phyloP scores from a whole-genome alignment of 2,113 vertebrate species.

The Salminus brasiliensis region DNA sequence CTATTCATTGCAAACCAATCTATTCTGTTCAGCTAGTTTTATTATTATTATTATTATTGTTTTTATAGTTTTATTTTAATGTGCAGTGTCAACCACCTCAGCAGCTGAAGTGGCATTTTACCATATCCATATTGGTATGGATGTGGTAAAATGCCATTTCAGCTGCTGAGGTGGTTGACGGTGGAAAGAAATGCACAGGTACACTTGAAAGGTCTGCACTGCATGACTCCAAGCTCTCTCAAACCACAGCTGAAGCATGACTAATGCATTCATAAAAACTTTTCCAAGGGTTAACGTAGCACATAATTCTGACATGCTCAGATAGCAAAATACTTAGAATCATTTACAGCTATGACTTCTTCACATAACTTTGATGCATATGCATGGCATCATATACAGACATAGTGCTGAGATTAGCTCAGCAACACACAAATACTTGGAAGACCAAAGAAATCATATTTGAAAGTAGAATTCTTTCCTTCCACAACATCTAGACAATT shows the following conservation, averaged over 20 bases:
- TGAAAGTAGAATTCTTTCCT: too few species aligned
- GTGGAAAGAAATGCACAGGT: conserved; percentile 68
- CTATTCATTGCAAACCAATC: too few species aligned
- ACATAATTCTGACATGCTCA: not conserved
- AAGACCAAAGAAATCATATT: too few species aligned
- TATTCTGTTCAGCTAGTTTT: too few species aligned
- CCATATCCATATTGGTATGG: not conserved
- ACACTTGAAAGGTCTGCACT: conserved; percentile 55
- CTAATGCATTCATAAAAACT: conserved; percentile 69
- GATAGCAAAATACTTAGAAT: not conserved
- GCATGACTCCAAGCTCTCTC: conserved; percentile 64
- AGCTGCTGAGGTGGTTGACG: conserved; percentile 58
- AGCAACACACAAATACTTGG: too few species aligned
- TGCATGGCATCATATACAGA: not conserved
- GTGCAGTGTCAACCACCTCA: conserved; percentile 55
- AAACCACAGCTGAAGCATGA: conserved; percentile 52
- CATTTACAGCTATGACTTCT: not conserved
- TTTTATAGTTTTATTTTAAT: too few species aligned
- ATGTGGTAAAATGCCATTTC: not conserved
- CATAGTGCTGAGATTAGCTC: not conserved
- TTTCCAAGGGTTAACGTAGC: conserved; percentile 50
- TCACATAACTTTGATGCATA: not conserved
- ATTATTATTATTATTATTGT: too few species aligned
- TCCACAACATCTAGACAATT: too few species aligned
- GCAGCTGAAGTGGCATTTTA: conserved; percentile 31